Evolutionary conservation across 1,140 invertebrate species (phyloP).

Genomic region (Cherax destructor): DNA sequence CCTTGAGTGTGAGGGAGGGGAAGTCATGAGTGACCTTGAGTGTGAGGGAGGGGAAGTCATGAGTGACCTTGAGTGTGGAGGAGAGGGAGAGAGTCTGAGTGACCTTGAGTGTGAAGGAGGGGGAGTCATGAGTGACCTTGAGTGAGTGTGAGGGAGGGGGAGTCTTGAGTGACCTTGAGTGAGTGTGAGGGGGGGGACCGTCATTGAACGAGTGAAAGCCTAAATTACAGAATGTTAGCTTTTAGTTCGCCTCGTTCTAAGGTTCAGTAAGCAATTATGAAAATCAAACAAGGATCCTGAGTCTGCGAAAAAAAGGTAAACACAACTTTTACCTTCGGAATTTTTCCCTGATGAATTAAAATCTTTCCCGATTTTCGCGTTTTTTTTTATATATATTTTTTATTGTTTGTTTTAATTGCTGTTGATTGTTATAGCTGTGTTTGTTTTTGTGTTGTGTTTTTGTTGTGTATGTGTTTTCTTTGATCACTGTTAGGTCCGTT

Average conservation of each 20-base stretch:
- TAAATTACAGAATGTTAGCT: slow-evolving; percentile 36
- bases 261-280: slow-evolving; percentile 50
- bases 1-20: too few relatives aligned
- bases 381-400: not conserved
- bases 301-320: slow-evolving; percentile 20
- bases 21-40: too few relatives aligned
- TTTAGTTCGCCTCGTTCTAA: slow-evolving; percentile 10
- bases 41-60: too few relatives aligned
- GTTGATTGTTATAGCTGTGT: not conserved
- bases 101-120: too few relatives aligned
- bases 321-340: slow-evolving; percentile 21
- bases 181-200: not conserved
- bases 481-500: not conserved
- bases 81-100: too few relatives aligned
- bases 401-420: not conserved
- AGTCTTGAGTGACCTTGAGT: not conserved
- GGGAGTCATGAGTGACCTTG: too few relatives aligned
- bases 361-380: slow-evolving; percentile 8
- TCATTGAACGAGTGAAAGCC: not conserved
- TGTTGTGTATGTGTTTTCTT: not conserved
- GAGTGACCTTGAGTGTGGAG: too few relatives aligned
- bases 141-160: not conserved
- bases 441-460: not conserved
- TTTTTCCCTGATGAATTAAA: slow-evolving; percentile 37
- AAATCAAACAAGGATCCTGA: slow-evolving; percentile 47